Base-by-base conservation (phyloP, 92 coral and sea anemone species). In the Chrysogorgia sp. region DNA sequence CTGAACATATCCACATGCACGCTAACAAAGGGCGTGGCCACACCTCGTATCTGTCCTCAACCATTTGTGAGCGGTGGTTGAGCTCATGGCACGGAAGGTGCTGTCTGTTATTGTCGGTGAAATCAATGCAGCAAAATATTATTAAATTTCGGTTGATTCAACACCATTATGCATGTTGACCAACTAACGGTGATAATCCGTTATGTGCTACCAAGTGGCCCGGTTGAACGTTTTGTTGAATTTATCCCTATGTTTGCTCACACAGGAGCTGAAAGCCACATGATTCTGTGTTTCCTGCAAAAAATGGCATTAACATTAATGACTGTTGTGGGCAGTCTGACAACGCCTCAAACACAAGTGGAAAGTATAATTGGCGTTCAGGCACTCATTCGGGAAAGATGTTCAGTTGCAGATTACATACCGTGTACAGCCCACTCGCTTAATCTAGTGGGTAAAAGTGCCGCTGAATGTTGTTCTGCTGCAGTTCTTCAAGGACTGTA, bases 11-110 rank as follows among this genome's bases (percentile, higher is more conserved):
- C 40, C 64, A 29, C 32, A 45, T 3, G 26, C 78, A 71, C 61
- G 78, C 78, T 30, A 71, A 71, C 61, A 50, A 71, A 29, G 78
- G 78, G 24, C 78, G 78, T 10, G 76, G 78, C 31, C 62, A n/a
- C n/a, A n/a, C n/a, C n/a, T n/a, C n/a, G n/a, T n/a, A n/a, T n/a
- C 43, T 37, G 43, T 52, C 59, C 20, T 61, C 37, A 13, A 61
- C 68, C 26, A 61, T 61, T 13, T 61, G 35, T 61, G 68, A 61
- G n/a, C 3, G 40, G n/a, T 61, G n/a, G 26, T 61, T 61, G 68
- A 9, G 40, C 68, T 61, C 68, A 61, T 61, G 37, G 68, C 34
- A 10, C 35, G 26, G 40, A 61, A 61, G 29, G 68, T 61, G 34
- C 68, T 25, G 68, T 61, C 68, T 0, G 35, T 61, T 19, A 61